Evolutionary conservation across 2,797 vertebrate species (phyloP).

Genomic region (Garrulus glandarius): DNA sequence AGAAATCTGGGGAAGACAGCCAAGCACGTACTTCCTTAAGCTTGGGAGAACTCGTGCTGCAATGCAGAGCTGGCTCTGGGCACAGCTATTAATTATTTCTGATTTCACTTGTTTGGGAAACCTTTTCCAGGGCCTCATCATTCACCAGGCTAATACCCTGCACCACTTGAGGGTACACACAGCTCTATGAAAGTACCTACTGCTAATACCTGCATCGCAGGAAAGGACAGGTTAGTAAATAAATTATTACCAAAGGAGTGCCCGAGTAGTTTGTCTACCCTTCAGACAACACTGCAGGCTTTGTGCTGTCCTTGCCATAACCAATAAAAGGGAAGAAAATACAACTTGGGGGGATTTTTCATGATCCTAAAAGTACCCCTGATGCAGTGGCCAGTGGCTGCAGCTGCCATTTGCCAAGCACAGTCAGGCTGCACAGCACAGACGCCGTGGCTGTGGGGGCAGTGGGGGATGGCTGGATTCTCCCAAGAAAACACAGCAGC

Average conservation of each 20-base stretch:
- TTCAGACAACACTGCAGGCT: not conserved
- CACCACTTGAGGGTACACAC: not conserved
- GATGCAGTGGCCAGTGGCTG: not conserved
- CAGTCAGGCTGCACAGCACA: not conserved
- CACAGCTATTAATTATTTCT: conserved; percentile 1
- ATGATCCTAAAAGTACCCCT: not conserved
- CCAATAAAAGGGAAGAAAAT: not conserved
- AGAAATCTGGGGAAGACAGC: not conserved
- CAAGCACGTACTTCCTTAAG: not conserved
- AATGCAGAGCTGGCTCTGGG: conserved; percentile 36
- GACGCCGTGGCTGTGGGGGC: not conserved
- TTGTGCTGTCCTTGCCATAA: not conserved
- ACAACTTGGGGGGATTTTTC: not conserved
- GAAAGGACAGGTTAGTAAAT: not conserved
- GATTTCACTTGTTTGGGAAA: not conserved
- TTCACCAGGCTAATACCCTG: not conserved
- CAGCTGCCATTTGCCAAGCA: not conserved
- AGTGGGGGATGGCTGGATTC: not conserved
- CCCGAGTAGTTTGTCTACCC: not conserved
- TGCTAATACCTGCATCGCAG: not conserved
- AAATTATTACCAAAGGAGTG: not conserved
- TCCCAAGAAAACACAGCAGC: not conserved
- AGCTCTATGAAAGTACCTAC: not conserved
- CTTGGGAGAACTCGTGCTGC: not conserved
- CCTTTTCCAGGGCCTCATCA: not conserved